Conservation (phyloP, 2,797 vertebrate genomes). For the Coluber constrictor region DNA sequence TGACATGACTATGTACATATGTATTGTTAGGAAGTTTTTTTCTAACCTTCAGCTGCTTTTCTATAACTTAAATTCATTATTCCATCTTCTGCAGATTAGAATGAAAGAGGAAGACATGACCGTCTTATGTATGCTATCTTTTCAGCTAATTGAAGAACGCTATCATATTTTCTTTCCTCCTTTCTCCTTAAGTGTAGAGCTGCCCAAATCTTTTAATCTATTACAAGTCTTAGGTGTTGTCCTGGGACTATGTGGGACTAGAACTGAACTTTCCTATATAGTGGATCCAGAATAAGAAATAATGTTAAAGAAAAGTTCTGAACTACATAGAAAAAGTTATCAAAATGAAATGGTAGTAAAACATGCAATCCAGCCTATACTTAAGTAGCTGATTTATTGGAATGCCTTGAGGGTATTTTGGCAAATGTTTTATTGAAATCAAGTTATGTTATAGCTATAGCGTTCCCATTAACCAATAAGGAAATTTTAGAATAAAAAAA, state of each 20-base stretch:
- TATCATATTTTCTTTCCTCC: neutral
- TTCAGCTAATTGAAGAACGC: neutral
- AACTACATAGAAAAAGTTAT: neutral
- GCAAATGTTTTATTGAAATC: neutral
- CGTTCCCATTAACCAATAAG: neutral
- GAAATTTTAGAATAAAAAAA: neutral
- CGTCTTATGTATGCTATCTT: neutral
- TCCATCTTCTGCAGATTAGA: neutral
- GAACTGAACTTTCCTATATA: neutral
- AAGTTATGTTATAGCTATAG: neutral
- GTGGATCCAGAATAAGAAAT: neutral
- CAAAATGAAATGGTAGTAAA: neutral
- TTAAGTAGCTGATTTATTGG: neutral
- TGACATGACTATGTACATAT: neutral
- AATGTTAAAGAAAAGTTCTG: neutral
- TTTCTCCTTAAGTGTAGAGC: neutral
- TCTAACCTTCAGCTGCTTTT: neutral
- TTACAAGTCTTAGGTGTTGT: neutral
- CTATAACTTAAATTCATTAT: neutral
- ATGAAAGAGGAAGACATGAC: neutral
- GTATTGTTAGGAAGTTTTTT: neutral
- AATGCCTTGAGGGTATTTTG: neutral
- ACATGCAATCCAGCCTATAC: neutral
- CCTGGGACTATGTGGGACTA: neutral
- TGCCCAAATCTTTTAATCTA: neutral